Percentiles rank a stretch among this genome's conserved stretches.
These are phyloP conservation scores for Chesias legatella DNA, from an alignment of 2,888 invertebrate species.

Conservation along the genomic window DNA sequence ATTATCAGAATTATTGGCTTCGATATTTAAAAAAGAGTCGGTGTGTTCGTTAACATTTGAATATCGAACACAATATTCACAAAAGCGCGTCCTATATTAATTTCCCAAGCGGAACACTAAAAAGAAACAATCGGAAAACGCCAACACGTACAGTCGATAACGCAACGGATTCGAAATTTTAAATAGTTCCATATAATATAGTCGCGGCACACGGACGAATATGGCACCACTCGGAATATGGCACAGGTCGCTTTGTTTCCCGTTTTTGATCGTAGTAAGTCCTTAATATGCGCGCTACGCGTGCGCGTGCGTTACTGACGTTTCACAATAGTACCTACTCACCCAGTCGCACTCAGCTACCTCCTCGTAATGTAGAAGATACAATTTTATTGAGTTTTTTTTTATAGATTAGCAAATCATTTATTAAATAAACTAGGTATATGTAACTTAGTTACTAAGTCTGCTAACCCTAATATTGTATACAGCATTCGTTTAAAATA, in stretches of 20 bases:
- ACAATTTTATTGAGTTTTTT: conserved; percentile 48
- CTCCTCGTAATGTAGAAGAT: conserved; percentile 43
- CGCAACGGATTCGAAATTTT: conserved; percentile 80
- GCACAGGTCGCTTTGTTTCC: conserved; percentile 67
- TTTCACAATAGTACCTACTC: conserved; percentile 77
- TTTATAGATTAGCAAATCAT: too few relatives aligned
- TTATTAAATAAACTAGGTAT: too few relatives aligned
- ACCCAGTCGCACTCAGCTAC: too few relatives aligned
- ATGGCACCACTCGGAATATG: conserved; percentile 74
- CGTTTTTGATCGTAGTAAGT: conserved; percentile 73
- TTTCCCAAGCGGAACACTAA: conserved; percentile 25
- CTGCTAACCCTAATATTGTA: too few relatives aligned
- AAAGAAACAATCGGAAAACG: conserved; percentile 73
- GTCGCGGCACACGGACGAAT: conserved; percentile 51
- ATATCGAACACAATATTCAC: conserved; percentile 5
- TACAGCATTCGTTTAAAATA: too few relatives aligned
- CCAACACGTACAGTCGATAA: conserved; percentile 75
- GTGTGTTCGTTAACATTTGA: too few relatives aligned
- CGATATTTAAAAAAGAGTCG: too few relatives aligned
- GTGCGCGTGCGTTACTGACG: conserved; percentile 67
- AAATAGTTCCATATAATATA: conserved; percentile 78
- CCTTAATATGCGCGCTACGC: conserved; percentile 78
- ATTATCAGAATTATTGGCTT: too few relatives aligned
- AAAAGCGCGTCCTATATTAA: conserved; percentile 15
- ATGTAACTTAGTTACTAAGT: too few relatives aligned